Conservation (phyloP, 2,113 vertebrate species). For the Machaerirhynchus nigripectus region DNA sequence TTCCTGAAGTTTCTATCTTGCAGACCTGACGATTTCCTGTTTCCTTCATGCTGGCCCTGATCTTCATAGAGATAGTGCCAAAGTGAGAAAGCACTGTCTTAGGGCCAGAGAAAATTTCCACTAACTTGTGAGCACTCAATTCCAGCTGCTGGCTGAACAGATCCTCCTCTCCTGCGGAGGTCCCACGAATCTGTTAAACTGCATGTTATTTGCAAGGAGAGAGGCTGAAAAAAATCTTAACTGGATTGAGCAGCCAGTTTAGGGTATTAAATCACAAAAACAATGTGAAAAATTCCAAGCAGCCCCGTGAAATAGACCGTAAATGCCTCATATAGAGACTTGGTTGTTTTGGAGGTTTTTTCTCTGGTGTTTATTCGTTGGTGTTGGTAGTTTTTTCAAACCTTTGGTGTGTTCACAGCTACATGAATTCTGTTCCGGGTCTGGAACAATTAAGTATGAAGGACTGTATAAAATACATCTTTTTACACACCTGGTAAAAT, state of each 20-base stretch:
- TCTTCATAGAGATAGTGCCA: conserved; percentile 14
- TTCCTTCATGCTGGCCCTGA: conserved; percentile 53
- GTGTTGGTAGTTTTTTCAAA: neutral
- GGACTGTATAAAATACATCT: neutral
- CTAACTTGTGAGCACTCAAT: neutral
- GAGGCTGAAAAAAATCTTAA: neutral
- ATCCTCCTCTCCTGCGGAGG: neutral
- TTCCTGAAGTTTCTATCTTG: conserved; percentile 61
- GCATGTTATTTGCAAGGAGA: neutral
- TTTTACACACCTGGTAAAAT: neutral
- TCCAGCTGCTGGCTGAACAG: neutral
- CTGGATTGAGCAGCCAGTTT: neutral
- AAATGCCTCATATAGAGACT: neutral
- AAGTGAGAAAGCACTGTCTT: neutral
- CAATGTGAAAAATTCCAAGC: neutral
- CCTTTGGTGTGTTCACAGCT: neutral
- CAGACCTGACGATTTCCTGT: conserved; percentile 32
- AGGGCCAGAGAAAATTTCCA: neutral
- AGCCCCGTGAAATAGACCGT: neutral
- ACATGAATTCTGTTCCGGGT: neutral
- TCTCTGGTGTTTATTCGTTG: neutral
- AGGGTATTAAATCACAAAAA: neutral
- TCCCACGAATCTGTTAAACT: neutral
- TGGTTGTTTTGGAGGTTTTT: neutral
- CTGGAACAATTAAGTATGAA: neutral